A percentile compares a stretch with the other conserved stretches of the same genome.
Conservation (phyloP, 2,113 vertebrate genomes). For the Gallinago paraguaiae region DNA sequence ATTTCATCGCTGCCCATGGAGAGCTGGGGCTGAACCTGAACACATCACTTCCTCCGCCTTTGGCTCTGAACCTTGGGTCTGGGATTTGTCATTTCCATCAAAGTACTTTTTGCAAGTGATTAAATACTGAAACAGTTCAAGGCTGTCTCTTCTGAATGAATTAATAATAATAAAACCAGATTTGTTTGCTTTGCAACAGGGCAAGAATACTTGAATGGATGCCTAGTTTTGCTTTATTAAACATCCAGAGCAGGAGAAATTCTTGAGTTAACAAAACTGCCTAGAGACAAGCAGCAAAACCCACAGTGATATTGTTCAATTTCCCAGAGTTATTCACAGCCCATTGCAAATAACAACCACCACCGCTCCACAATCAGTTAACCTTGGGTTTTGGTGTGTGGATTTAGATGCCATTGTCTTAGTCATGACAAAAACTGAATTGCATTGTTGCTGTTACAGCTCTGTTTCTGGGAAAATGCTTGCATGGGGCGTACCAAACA, state of each 20-base stretch:
- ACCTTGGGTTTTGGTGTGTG: background rate
- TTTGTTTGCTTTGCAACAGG: background rate
- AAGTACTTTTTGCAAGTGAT: background rate
- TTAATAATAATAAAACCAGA: background rate
- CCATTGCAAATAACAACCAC: background rate
- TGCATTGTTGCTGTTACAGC: background rate
- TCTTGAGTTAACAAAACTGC: background rate
- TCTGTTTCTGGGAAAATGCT: background rate
- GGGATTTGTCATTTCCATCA: background rate
- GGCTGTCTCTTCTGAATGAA: background rate
- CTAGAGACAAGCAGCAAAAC: background rate
- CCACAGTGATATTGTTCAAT: background rate
- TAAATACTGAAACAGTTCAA: background rate
- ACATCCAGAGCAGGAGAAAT: background rate
- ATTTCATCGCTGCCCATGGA: rapidly evolving
- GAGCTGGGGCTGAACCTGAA: background rate
- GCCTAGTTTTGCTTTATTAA: background rate
- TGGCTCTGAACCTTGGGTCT: background rate
- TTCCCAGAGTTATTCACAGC: background rate
- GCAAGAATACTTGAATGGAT: background rate
- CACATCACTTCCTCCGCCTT: background rate
- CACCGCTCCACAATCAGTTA: background rate
- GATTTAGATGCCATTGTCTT: constrained; percentile 19
- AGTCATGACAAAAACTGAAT: background rate
- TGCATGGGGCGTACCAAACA: background rate